Evolutionary conservation across 2,113 vertebrate genomes (phyloP).

Genomic region (Genyomyrus donnyi): DNA sequence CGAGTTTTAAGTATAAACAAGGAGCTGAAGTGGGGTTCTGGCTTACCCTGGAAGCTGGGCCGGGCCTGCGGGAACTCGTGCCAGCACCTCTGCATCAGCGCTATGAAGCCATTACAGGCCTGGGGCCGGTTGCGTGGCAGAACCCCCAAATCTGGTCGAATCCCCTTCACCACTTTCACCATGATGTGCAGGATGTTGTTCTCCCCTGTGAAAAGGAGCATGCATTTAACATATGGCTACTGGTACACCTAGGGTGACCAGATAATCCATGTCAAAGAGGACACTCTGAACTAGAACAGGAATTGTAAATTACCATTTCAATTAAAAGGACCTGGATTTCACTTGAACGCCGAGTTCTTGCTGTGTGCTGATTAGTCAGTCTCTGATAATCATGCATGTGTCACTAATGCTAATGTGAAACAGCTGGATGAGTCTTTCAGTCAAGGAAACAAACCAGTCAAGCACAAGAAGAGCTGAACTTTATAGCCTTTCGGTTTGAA

Average conservation of each 20-base stretch:
- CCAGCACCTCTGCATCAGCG: constrained; percentile 91
- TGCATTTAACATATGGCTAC: not conserved
- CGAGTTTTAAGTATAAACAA: not conserved
- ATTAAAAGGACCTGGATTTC: too few species aligned
- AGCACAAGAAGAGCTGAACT: too few species aligned
- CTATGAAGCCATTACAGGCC: constrained; percentile 72
- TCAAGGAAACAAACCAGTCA: too few species aligned
- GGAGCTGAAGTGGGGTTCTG: not conserved
- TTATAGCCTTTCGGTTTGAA: too few species aligned
- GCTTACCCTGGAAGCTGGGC: constrained; percentile 87
- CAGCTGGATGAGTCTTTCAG: too few species aligned
- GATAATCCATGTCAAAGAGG: too few species aligned
- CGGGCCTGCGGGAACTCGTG: constrained; percentile 67
- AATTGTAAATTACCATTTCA: too few species aligned
- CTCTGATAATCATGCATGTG: too few species aligned
- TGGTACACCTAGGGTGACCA: not conserved
- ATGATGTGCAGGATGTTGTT: constrained; percentile 96
- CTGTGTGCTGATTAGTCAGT: too few species aligned
- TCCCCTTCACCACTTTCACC: constrained; percentile 92
- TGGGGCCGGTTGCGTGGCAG: constrained; percentile 76
- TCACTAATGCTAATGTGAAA: too few species aligned
- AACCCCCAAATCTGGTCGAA: constrained; percentile 77
- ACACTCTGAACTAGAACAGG: too few species aligned
- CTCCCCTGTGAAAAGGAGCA: constrained; percentile 67
- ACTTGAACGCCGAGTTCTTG: too few species aligned